Evolutionary conservation across 2,888 invertebrate species (phyloP).

Genomic region (Calameuta idolon): DNA sequence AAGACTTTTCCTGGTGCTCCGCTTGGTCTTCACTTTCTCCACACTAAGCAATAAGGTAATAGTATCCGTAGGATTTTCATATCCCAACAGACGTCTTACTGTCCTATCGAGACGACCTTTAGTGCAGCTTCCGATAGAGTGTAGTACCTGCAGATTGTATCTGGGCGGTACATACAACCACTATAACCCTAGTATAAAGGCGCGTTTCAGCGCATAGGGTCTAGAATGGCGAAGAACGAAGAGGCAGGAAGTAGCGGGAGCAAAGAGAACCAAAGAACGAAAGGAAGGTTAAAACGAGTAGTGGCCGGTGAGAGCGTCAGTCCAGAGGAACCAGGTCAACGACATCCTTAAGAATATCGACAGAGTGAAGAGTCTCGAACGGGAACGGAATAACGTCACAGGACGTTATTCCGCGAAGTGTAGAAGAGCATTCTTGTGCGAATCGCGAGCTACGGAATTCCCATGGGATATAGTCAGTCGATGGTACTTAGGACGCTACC

Average conservation of each 20-base stretch:
- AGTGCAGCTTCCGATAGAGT: neutral
- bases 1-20: neutral
- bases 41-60: neutral
- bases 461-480: slow-evolving; percentile 31
- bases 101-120: neutral
- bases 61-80: neutral
- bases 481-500: neutral
- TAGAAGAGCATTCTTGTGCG: slow-evolving; percentile 36
- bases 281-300: slow-evolving; percentile 38
- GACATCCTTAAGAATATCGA: slow-evolving; percentile 61
- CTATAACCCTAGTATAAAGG: neutral
- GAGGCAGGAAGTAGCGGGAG: neutral
- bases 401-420: slow-evolving; percentile 40
- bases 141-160: neutral
- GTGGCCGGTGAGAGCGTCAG: neutral
- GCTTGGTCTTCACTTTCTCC: neutral
- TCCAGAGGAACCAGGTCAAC: slow-evolving; percentile 54
- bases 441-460: slow-evolving; percentile 36
- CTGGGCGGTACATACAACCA: neutral
- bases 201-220: neutral
- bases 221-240: neutral
- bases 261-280: neutral
- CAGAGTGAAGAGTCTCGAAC: slow-evolving; percentile 16
- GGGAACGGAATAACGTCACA: slow-evolving; percentile 29
- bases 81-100: neutral